A percentile compares a stretch with the other conserved stretches of the same genome.
Conservation (phyloP, 2,797 vertebrate species). For the Picus viridis region DNA sequence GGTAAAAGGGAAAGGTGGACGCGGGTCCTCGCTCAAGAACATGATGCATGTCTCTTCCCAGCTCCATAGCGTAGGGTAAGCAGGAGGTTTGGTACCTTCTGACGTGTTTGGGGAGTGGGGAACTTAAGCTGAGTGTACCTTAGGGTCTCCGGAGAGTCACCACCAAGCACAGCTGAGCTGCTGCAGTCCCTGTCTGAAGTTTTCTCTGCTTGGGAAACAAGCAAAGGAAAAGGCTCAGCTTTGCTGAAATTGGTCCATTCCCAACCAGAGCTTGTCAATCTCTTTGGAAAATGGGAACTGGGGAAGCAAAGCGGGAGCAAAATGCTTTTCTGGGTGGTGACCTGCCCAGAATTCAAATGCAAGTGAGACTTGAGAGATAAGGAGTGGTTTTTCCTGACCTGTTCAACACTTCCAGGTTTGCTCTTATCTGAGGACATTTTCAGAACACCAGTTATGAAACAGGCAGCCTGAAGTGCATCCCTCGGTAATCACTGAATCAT, state of each 20-base stretch:
- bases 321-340: fast-evolving
- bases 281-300: neutral
- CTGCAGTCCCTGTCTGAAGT: fast-evolving
- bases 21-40: neutral
- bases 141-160: fast-evolving
- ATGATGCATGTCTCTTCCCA: fast-evolving
- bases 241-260: fast-evolving
- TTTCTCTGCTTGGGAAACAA: fast-evolving
- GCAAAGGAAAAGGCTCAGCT: fast-evolving
- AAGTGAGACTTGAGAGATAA: too few species aligned
- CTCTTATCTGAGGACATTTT: neutral
- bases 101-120: neutral
- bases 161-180: fast-evolving
- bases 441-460: neutral
- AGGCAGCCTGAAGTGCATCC: neutral
- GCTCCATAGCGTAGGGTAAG: fast-evolving
- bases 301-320: neutral
- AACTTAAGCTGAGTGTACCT: fast-evolving
- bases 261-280: neutral
- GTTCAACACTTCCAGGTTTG: neutral
- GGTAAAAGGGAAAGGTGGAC: neutral
- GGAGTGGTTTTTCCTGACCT: fast-evolving
- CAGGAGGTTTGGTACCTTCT: fast-evolving
- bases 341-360: neutral
- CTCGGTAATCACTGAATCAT: neutral